Evolutionary conservation across 1,140 invertebrate species (phyloP).

Genomic region (Pomacea maculata): DNA sequence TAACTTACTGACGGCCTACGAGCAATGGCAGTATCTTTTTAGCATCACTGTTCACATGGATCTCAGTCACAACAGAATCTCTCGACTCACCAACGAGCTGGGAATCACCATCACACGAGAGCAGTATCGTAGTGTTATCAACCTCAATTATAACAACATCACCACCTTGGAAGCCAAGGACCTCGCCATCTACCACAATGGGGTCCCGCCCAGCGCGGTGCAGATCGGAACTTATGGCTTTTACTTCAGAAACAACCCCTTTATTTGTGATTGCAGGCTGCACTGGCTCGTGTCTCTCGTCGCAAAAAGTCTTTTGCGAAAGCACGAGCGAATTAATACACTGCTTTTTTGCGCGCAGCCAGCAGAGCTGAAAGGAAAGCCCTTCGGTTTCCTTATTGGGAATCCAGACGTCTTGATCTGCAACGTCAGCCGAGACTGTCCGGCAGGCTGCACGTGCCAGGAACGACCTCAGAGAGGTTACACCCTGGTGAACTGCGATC

Average conservation of each 20-base stretch:
- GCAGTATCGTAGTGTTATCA: neutral
- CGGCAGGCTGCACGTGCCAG: slow-evolving; percentile 6
- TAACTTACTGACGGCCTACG: neutral
- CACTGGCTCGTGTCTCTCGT: neutral
- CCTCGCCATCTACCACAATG: neutral
- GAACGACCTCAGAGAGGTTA: slow-evolving; percentile 6
- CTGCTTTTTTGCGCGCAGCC: neutral
- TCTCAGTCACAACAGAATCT: slow-evolving; percentile 6
- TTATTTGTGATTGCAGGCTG: neutral
- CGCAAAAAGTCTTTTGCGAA: neutral
- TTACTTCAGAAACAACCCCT: neutral
- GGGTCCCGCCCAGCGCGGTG: neutral
- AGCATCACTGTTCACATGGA: neutral
- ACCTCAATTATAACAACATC: neutral
- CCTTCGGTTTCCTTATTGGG: neutral
- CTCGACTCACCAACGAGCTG: neutral
- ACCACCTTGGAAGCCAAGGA: neutral
- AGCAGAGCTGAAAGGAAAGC: neutral
- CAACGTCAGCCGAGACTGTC: slow-evolving; percentile 12
- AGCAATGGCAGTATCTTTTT: slow-evolving; percentile 2
- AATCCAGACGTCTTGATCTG: slow-evolving; percentile 9
- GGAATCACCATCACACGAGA: neutral
- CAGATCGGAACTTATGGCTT: neutral
- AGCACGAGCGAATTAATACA: neutral
- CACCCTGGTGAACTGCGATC: neutral